Percentiles rank a stretch among this genome's conserved stretches.
phyloP scores from a whole-genome alignment of 2,113 vertebrate genomes.

The Phoxinus phoxinus region DNA sequence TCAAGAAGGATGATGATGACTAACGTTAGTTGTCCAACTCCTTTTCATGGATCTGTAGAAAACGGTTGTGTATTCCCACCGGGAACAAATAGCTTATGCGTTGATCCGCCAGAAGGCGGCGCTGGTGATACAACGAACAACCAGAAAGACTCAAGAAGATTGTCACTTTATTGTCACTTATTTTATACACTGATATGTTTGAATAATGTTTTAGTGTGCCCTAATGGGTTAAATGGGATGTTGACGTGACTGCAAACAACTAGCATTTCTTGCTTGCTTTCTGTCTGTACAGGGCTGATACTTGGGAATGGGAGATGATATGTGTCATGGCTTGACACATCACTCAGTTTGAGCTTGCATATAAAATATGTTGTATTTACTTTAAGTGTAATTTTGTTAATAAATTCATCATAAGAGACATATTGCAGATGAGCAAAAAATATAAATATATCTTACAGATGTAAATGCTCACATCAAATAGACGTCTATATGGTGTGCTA shows the following conservation, averaged over 20 bases:
- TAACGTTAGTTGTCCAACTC: constrained; percentile 50
- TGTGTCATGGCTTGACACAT: constrained; percentile 43
- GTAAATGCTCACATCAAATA: no score
- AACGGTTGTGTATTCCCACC: neutral
- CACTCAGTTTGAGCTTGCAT: constrained; percentile 34
- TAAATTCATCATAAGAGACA: constrained; percentile 57
- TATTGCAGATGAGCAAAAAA: no score
- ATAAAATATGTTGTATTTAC: constrained; percentile 22
- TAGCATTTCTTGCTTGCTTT: constrained; percentile 35
- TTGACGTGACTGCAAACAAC: neutral
- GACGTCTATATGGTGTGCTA: no score
- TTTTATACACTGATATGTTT: neutral
- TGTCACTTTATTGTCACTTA: neutral
- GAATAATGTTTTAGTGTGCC: neutral
- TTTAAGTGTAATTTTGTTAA: constrained; percentile 52
- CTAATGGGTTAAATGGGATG: neutral
- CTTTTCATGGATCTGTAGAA: neutral
- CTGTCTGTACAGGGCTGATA: constrained; percentile 61
- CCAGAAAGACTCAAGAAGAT: neutral
- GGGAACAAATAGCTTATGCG: neutral
- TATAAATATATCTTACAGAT: no score
- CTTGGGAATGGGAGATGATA: constrained; percentile 45
- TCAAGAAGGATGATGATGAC: constrained; percentile 82
- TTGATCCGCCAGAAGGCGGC: neutral
- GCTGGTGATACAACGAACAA: neutral